Conservation (phyloP, 2,113 vertebrate species). For the Odocoileus hemionus region DNA sequence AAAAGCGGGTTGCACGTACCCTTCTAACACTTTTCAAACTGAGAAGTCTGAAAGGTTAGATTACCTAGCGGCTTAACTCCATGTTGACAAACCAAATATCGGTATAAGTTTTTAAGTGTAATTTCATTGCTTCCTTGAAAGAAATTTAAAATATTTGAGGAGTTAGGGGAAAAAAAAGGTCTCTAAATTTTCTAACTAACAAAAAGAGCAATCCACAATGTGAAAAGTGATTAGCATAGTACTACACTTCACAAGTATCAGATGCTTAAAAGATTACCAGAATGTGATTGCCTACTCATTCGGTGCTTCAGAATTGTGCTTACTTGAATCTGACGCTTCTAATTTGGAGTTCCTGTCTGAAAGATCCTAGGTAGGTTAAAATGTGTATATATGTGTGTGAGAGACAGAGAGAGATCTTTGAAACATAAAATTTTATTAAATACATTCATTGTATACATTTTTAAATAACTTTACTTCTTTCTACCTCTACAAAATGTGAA, state of each 20-base stretch:
- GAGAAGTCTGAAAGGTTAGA: slow-evolving; percentile 14
- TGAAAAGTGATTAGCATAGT: not conserved
- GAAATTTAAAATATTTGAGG: slow-evolving; percentile 30
- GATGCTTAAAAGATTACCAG: not conserved
- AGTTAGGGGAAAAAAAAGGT: not conserved
- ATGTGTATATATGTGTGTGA: not conserved
- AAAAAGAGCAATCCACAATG: not conserved
- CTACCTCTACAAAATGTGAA: not conserved
- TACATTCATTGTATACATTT: not conserved
- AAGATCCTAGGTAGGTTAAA: not conserved
- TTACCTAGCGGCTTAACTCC: not conserved
- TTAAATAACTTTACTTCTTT: not conserved
- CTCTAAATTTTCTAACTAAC: not conserved
- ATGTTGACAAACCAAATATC: slow-evolving; percentile 25
- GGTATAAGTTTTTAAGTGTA: not conserved
- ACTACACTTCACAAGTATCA: not conserved
- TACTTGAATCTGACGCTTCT: not conserved
- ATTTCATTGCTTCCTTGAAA: slow-evolving; percentile 9
- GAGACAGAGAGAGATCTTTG: not conserved
- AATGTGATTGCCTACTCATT: not conserved
- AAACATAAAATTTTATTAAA: not conserved
- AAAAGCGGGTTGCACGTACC: not conserved
- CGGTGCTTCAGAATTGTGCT: not conserved
- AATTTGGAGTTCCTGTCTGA: not conserved
- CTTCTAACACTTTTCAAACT: slow-evolving; percentile 39